Evolutionary conservation across 2,888 invertebrate species (phyloP).

Genomic region (Synergus umbraculus): DNA sequence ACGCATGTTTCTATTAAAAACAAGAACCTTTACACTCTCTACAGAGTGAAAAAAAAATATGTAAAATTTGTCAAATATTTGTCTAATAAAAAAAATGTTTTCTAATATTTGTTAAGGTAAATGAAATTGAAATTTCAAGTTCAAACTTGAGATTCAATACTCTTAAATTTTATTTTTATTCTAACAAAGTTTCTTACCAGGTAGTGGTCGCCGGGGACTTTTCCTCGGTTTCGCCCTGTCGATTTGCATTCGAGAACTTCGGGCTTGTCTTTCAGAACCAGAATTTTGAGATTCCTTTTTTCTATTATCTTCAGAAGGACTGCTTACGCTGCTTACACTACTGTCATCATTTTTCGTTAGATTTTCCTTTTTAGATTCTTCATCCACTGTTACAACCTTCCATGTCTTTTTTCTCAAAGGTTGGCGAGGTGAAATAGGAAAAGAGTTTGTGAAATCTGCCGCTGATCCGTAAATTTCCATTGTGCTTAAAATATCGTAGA

Average conservation of each 20-base stretch:
- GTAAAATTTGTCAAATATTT: background rate
- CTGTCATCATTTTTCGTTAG: constrained; percentile 52
- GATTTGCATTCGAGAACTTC: constrained; percentile 63
- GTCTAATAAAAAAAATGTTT: no score
- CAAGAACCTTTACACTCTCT: no score
- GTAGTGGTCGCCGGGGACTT: constrained; percentile 70
- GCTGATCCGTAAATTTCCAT: constrained; percentile 81
- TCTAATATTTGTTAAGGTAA: background rate
- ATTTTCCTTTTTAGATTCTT: constrained; percentile 45
- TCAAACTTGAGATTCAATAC: no score
- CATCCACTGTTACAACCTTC: constrained; percentile 59
- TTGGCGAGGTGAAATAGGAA: constrained; percentile 72
- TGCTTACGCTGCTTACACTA: constrained; percentile 43
- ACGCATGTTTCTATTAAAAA: no score
- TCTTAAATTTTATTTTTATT: background rate
- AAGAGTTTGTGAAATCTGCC: constrained; percentile 66
- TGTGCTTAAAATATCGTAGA: constrained; percentile 84
- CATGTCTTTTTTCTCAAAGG: constrained; percentile 65
- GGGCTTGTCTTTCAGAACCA: constrained; percentile 61
- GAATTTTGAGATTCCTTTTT: constrained; percentile 56
- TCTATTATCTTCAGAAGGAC: constrained; percentile 48
- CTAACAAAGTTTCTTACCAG: constrained; percentile 58
- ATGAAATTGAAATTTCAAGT: no score
- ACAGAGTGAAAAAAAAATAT: no score
- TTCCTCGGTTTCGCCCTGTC: constrained; percentile 73